Evolutionary conservation across 2,888 invertebrate genomes (phyloP).

Genomic region (Drosophila barbarae): DNA sequence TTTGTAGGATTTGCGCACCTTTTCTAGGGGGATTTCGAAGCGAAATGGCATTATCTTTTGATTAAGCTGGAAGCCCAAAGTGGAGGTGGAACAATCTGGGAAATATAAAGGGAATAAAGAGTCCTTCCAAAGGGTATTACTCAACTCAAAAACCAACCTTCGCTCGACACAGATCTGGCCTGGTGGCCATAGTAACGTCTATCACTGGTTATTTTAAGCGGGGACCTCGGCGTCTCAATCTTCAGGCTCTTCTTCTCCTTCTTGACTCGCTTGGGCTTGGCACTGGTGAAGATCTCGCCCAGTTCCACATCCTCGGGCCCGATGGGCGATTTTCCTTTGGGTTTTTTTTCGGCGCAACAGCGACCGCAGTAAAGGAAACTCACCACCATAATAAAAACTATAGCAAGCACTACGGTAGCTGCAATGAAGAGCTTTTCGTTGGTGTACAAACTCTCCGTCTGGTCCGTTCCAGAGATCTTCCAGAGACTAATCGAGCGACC

Average conservation of each 20-base stretch:
- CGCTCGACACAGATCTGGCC: background rate
- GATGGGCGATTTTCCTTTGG: rapidly evolving
- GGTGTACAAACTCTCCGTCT: background rate
- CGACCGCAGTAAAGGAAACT: constrained; percentile 38
- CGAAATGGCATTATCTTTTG: constrained; percentile 56
- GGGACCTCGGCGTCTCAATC: background rate
- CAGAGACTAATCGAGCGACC: constrained; percentile 7
- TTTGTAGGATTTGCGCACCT: background rate
- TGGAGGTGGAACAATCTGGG: constrained; percentile 62
- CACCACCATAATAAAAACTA: constrained; percentile 44
- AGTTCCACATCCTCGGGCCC: background rate
- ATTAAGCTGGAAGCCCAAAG: constrained; percentile 56
- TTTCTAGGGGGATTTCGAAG: constrained; percentile 4
- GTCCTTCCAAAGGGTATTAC: background rate
- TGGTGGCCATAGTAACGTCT: constrained; percentile 1
- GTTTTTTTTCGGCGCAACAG: background rate
- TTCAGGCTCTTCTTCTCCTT: background rate
- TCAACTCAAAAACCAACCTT: constrained; percentile 3
- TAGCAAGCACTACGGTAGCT: constrained; percentile 30
- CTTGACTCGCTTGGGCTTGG: background rate
- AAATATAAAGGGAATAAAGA: background rate
- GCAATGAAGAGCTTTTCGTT: constrained; percentile 9
- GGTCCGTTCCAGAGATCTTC: no score
- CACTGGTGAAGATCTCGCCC: background rate
- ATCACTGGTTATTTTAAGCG: background rate